Evolutionary conservation across 2,113 vertebrate species (phyloP), one percentile per base, ranked within the genome.

Genomic region (Hirundichthys speculiger): DNA sequence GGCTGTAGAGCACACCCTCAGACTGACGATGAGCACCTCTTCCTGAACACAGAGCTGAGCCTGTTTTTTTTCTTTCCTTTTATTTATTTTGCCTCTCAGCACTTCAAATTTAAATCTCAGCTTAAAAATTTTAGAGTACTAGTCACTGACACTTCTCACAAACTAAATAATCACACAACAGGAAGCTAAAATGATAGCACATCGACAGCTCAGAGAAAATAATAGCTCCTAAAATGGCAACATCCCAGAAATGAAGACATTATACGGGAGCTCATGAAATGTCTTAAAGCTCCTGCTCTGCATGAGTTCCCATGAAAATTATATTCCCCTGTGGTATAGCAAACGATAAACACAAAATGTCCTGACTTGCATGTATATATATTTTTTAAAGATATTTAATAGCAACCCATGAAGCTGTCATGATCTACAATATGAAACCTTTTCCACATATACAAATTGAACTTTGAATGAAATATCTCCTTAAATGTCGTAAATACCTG

Each of bases 41-140:
- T 83, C 81, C 57, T 83, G 64, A 85, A 80, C 73, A 61, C 47
- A 67, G 20, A 72, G 42, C 34, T n/a, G n/a, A 18, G 55, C 20
- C n/a, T n/a, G n/a, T n/a, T n/a, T n/a, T n/a, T n/a, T n/a, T n/a
- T n/a, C n/a, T n/a, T n/a, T n/a, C n/a, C n/a, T n/a, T n/a, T n/a
- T n/a, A 47, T 57, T 64, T 65, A 64, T 72, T 53, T 53, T 73
- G 63, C 61, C 72, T 61, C 39, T 20, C 0, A 71, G 69, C 54
- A 61, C 47, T 75, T 73, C 51, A 69, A 46, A 39, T 65, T 72
- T 41, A 68, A 77, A 59, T 50, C 3, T 69, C 39, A 46, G 52
- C 73, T 79, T 66, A 18, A 75, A 53, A 64, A 79, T 80, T 72
- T 65, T 46, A 46, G 18, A 51, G 22, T 10, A 30, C 47, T n/a